These are phyloP conservation scores for Geotrypetes seraphini DNA, from an alignment of 2,797 vertebrate genomes.

Conservation along the genomic window DNA sequence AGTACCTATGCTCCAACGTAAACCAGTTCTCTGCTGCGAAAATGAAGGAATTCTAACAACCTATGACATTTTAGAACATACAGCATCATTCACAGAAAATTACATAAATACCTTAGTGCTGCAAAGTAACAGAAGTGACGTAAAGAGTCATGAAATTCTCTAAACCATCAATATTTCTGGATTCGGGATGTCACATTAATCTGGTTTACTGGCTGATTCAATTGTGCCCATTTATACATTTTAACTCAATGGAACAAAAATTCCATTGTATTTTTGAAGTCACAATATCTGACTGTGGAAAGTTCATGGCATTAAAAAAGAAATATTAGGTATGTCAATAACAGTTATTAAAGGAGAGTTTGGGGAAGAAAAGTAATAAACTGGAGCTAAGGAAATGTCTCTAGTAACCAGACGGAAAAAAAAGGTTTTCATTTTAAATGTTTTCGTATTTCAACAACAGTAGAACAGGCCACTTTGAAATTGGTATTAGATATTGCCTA, in stretches of 20 bases:
- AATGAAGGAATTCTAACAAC: constrained; percentile 4
- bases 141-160: constrained; percentile 6
- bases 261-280: constrained; percentile 14
- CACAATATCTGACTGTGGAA: constrained; percentile 10
- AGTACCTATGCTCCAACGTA: too few species aligned
- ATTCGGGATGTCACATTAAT: constrained; percentile 14
- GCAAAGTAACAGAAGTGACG: constrained; percentile 9
- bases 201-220: constrained; percentile 6
- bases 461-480: too few species aligned
- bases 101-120: constrained; percentile 8
- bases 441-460: constrained; percentile 9
- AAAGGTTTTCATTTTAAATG: constrained; percentile 14
- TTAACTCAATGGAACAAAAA: constrained; percentile 11
- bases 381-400: constrained; percentile 12
- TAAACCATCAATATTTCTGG: constrained; percentile 9
- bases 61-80: constrained; percentile 14
- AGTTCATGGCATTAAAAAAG: background rate
- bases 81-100: constrained; percentile 15
- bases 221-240: constrained; percentile 13
- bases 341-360: constrained; percentile 13
- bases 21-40: too few species aligned
- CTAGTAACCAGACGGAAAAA: constrained; percentile 13
- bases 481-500: too few species aligned
- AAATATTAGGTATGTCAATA: constrained; percentile 16
- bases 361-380: constrained; percentile 19